Percentiles rank a stretch among this genome's conserved stretches.
phyloP scores from a whole-genome alignment of 1,140 invertebrate genomes.

The Zaprionus ornatus region DNA sequence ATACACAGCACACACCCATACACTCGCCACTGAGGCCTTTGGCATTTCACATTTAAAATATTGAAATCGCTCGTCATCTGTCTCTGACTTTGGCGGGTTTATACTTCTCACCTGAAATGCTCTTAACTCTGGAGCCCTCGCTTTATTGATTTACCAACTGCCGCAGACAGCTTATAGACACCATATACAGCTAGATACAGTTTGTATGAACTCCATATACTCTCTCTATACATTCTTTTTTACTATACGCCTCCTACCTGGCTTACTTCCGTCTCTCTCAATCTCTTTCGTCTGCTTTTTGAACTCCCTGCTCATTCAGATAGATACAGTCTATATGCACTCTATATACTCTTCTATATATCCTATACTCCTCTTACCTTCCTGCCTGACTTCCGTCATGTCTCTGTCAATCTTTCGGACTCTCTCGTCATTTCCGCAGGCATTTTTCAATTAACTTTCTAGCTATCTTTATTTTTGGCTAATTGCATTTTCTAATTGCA shows the following conservation, averaged over 20 bases:
- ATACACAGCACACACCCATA: background rate
- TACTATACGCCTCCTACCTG: background rate
- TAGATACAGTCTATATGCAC: background rate
- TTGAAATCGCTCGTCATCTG: conserved; percentile 53
- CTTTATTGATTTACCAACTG: conserved; percentile 56
- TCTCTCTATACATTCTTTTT: no score
- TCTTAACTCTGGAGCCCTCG: conserved; percentile 23
- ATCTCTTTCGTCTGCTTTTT: no score
- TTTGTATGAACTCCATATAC: background rate
- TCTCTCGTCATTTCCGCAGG: conserved; percentile 29
- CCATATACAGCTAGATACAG: background rate
- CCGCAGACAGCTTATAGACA: background rate
- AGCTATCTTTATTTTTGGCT: conserved; percentile 48
- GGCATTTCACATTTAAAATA: conserved; percentile 61
- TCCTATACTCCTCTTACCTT: background rate
- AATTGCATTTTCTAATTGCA: conserved; percentile 75
- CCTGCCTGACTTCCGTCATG: conserved; percentile 1
- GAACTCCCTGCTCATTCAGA: no score
- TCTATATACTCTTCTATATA: background rate
- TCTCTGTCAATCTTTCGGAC: conserved; percentile 16
- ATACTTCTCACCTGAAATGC: conserved; percentile 30
- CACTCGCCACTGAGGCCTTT: conserved; percentile 30
- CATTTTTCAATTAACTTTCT: conserved; percentile 49
- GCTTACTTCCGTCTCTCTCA: no score
- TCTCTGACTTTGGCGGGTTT: conserved; percentile 14